phyloP scores from a whole-genome alignment of 2,113 vertebrate genomes.

The Eretmochelys imbricata region DNA sequence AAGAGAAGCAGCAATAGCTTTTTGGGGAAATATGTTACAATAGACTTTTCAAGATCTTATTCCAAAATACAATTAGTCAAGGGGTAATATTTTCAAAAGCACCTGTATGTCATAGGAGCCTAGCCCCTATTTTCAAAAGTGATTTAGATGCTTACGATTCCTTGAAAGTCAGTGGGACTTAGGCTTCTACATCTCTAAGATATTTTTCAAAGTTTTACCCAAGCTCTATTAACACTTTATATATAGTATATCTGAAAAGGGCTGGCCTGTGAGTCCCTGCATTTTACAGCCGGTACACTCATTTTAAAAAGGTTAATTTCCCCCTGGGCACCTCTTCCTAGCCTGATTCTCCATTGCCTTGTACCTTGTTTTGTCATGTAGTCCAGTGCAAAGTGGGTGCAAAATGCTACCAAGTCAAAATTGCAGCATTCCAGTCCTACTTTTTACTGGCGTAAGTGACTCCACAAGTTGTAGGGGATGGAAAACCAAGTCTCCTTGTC shows the following conservation, averaged over 20 bases:
- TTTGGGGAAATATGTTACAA: too few species aligned
- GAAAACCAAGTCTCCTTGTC: not conserved
- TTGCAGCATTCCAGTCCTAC: not conserved
- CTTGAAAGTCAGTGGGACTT: too few species aligned
- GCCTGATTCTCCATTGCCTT: not conserved
- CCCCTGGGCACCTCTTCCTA: not conserved
- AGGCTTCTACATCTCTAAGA: too few species aligned
- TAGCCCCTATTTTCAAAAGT: too few species aligned
- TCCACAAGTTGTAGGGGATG: not conserved
- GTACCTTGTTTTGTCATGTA: not conserved
- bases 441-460: not conserved
- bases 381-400: not conserved
- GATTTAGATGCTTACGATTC: too few species aligned
- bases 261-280: not conserved
- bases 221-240: not conserved
- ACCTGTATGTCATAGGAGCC: too few species aligned
- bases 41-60: too few species aligned
- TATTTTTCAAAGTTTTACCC: too few species aligned
- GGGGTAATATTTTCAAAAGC: too few species aligned
- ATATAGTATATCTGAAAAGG: not conserved
- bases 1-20: too few species aligned
- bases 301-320: not conserved
- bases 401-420: not conserved
- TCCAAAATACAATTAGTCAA: too few species aligned
- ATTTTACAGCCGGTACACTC: not conserved